Base-by-base conservation (phyloP, 2,888 invertebrate genomes). In the Clepsis dumicolana region DNA sequence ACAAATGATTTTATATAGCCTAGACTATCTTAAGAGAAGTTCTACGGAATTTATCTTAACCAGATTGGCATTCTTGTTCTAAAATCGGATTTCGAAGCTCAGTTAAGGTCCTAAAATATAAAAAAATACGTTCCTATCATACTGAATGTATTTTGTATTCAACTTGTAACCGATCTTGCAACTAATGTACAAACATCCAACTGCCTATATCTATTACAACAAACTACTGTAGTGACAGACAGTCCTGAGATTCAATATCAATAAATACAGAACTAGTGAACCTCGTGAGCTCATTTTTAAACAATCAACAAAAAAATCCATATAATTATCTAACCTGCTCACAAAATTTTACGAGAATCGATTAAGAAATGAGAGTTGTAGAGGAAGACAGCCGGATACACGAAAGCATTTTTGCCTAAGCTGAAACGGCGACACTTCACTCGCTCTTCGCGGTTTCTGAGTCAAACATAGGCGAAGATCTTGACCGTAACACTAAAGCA, bases 11-110 rank as follows among this genome's bases (percentile, higher is more conserved):
- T 66, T 71, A 25, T 59, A 44, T 60, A 65, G 7, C 21, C 48
- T 65, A 35, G 27, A 56, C 38, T 65, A 65, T 56, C 59, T 61
- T 70, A 70, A 70, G 10, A 65, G 70, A 65, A 27, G 48, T 48
- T 38, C 70, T 70, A 70, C 65, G 32, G 59, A 62, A 35, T 61
- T 65, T 65, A 65, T 65, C 21, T 60, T 71, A 71, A 32, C 56
- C 70, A 71, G 70, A 65, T 87, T 86, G 82, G 82, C 83, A 81
- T 77, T 80, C 75, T 77, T 75, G 79, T 79, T 71, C 85, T 89
- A 89, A 88, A 88, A 88, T 87, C 87, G 86, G 82, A 79, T 86
- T 85, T 73, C 74, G 77, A 90, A 90, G 89, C 90, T 90, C 90
- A 85, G 86, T 80, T 77, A 73, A 75, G 76, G 76, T 74, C 74